phyloP scores from a whole-genome alignment of 2,888 invertebrate species.

The Hirudinaria manillensis region DNA sequence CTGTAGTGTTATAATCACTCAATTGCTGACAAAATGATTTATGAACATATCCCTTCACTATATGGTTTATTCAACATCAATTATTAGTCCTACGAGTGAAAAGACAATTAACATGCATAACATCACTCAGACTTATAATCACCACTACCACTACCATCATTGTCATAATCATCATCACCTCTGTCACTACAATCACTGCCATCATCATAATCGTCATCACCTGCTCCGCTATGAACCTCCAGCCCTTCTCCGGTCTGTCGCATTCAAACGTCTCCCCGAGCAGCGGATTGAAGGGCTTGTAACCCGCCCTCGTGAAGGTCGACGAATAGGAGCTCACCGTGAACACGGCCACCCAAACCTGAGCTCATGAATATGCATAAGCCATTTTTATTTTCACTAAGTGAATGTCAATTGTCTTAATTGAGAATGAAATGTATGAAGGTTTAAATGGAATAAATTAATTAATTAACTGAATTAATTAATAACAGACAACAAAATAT shows the following conservation, averaged over 20 bases:
- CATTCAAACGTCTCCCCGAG: constrained; percentile 78
- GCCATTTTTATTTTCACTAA: too few relatives aligned
- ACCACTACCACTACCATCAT: background rate
- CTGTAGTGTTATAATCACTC: constrained; percentile 50
- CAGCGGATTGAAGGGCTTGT: constrained; percentile 78
- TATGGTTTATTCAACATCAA: too few relatives aligned
- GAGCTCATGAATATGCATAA: constrained; percentile 12
- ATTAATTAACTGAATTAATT: background rate
- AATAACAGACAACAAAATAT: background rate
- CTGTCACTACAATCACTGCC: too few relatives aligned
- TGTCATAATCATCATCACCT: background rate
- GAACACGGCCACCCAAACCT: constrained; percentile 68
- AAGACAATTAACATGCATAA: too few relatives aligned
- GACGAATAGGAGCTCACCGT: constrained; percentile 74
- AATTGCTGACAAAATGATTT: too few relatives aligned
- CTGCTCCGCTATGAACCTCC: constrained; percentile 73
- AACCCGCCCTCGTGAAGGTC: constrained; percentile 68
- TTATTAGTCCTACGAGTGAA: too few relatives aligned
- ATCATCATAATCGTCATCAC: constrained; percentile 51
- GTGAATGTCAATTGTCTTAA: too few relatives aligned
- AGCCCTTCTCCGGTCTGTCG: constrained; percentile 70
- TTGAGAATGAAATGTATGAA: too few relatives aligned
- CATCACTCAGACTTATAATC: too few relatives aligned
- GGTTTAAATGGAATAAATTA: background rate
- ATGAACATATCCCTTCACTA: too few relatives aligned